A percentile compares a stretch with the other conserved stretches of the same genome.
Evolutionary conservation across 2,888 invertebrate species (phyloP).

Genomic region (Nasonovia ribisnigri): DNA sequence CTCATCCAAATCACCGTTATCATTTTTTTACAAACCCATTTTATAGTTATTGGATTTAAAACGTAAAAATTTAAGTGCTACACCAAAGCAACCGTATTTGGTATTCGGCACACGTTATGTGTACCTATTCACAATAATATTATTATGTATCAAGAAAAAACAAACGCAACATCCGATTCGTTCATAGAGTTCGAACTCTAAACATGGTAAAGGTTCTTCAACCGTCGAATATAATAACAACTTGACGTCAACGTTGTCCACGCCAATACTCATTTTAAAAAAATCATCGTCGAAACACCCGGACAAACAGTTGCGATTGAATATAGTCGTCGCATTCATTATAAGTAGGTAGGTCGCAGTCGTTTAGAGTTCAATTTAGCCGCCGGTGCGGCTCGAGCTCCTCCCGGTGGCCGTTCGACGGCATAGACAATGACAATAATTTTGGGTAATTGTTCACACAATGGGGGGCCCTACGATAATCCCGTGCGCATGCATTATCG

Average conservation of each 20-base stretch:
- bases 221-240: not conserved
- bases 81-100: not conserved
- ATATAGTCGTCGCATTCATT: not conserved
- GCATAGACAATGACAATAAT: constrained; percentile 32
- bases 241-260: not conserved
- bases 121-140: not conserved
- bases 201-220: not conserved
- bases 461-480: not conserved
- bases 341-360: not conserved
- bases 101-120: not conserved
- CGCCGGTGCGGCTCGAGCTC: not conserved
- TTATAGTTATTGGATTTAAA: not conserved
- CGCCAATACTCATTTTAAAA: not conserved
- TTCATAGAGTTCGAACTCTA: not conserved
- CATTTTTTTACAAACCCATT: not conserved
- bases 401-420: not conserved
- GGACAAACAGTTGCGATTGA: not conserved
- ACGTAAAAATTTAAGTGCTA: not conserved
- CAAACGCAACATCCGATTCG: not conserved
- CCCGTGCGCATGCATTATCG: not conserved
- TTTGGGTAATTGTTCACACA: constrained; percentile 33
- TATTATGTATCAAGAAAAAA: not conserved
- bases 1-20: not conserved
- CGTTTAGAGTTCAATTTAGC: not conserved
- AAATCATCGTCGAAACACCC: not conserved